phyloP scores from a whole-genome alignment of 2,888 invertebrate genomes.

The Calliphora vomitoria region DNA sequence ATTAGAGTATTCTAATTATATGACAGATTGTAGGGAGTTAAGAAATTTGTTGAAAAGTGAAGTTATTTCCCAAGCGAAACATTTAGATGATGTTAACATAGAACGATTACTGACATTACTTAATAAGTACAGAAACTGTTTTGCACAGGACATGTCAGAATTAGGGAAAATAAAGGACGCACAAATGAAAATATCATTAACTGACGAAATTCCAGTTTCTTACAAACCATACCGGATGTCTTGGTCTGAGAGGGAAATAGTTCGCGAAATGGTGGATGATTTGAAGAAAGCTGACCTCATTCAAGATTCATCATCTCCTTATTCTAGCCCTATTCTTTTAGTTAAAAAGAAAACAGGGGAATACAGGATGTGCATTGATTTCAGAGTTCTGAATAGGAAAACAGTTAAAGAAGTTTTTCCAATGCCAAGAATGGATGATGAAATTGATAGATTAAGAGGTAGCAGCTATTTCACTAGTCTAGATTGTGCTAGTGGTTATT shows the following conservation, averaged over 20 bases:
- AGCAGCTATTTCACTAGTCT: slow-evolving; percentile 24
- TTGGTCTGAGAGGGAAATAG: not conserved
- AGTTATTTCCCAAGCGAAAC: not conserved
- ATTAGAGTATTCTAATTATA: not conserved
- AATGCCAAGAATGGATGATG: slow-evolving; percentile 21
- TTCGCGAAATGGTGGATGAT: not conserved
- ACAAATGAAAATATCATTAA: not conserved
- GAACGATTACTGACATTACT: not conserved
- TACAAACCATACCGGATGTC: slow-evolving; percentile 28
- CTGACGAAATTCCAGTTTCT: not conserved
- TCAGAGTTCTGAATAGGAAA: slow-evolving; percentile 33
- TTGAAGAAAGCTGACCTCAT: slow-evolving; percentile 10
- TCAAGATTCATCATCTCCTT: slow-evolving; percentile 20
- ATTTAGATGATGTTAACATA: not conserved
- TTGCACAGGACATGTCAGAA: slow-evolving; percentile 5
- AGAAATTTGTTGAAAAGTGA: not conserved
- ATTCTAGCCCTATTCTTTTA: slow-evolving; percentile 26
- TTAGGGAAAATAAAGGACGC: slow-evolving; percentile 14
- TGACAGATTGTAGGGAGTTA: not conserved
- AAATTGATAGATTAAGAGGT: slow-evolving; percentile 37
- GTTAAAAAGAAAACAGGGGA: slow-evolving; percentile 20
- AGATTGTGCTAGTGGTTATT: slow-evolving; percentile 22
- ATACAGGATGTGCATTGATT: slow-evolving; percentile 34
- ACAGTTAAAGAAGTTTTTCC: slow-evolving; percentile 12
- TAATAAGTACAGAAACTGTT: slow-evolving; percentile 9